Base-by-base conservation (phyloP, 2,797 vertebrate genomes). In the Tolypeutes matacus region DNA sequence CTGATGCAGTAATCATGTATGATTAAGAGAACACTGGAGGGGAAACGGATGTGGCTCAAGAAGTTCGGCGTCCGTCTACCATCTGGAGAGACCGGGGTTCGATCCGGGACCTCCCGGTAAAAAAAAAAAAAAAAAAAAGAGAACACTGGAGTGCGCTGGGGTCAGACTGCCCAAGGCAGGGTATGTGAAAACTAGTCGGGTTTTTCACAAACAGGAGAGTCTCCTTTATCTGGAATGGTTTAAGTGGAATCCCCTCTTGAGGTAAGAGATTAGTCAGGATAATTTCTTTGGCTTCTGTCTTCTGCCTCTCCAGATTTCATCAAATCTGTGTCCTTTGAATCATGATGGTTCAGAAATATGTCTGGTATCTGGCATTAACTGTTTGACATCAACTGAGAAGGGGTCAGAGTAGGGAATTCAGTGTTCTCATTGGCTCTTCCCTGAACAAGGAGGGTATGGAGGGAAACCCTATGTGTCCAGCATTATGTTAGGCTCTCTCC, bases 321-420 rank as follows among this genome's bases (percentile, higher is more conserved):
- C 72, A 87, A 6, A 77, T 80, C 76, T 86, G 9, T 96, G 72
- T 93, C 64, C 46, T 94, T 83, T 65, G 49, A 56, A 53, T 81
- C 49, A 91, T 83, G 27, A 23, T 67, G 69, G 65, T 46, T 89
- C 95, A 51, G 76, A 93, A 42, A 51, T 77, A 11, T 86, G 39
- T 64, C 1, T 96, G 42, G 2, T 62, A 62, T 39, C n/a, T 64
- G 62, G 53, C 80, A 23, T 70, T 75, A 81, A 39, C 76, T 34
- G 1, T 49, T 0, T 65, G 67, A 36, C n/a, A 12, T 2, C 39
- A 60, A 73, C 15, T 64, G 58, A 80, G 65, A 81, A 83, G 80
- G 73, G 17, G 46, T 56, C 23, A 15, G 60, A 36, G 29, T 46
- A 3, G 51, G 18, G 39, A 27, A 17, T 89, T 65, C 17, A 27